Percentiles rank a stretch among this genome's conserved stretches.
Evolutionary conservation across 1,140 invertebrate genomes (phyloP).

Genomic region (Calliphora vicina): DNA sequence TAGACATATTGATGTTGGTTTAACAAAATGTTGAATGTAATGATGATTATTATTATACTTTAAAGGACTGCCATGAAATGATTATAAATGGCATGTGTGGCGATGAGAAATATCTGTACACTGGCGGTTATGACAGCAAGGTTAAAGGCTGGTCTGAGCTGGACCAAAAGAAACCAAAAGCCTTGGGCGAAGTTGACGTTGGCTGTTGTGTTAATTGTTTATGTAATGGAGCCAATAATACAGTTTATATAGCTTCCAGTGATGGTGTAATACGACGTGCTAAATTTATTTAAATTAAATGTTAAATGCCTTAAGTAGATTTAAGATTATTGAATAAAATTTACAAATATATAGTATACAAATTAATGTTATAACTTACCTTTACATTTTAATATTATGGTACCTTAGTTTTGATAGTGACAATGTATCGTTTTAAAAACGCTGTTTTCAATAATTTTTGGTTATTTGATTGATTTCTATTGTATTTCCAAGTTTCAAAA

Average conservation of each 20-base stretch:
- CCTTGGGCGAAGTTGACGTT: slow-evolving; percentile 51
- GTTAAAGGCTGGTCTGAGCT: slow-evolving; percentile 58
- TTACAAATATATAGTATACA: no score
- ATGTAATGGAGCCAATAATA: slow-evolving; percentile 50
- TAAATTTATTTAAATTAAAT: slow-evolving; percentile 47
- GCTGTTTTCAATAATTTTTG: no score
- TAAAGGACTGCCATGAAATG: slow-evolving; percentile 56
- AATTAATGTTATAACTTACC: no score
- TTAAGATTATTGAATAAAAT: not conserved
- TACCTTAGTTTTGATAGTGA: no score
- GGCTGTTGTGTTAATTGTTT: slow-evolving; percentile 53
- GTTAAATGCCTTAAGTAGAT: not conserved
- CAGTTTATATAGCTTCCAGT: slow-evolving; percentile 51
- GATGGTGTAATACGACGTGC: slow-evolving; percentile 53
- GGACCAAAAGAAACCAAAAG: slow-evolving; percentile 41
- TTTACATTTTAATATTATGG: no score
- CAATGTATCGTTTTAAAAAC: no score
- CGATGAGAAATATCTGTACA: slow-evolving; percentile 48
- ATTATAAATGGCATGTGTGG: slow-evolving; percentile 59
- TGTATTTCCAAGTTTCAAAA: no score
- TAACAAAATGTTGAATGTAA: not conserved
- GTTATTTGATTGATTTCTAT: no score
- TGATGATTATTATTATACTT: not conserved
- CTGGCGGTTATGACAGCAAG: slow-evolving; percentile 58
- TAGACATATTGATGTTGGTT: not conserved